Evolutionary conservation across 2,113 vertebrate species (phyloP).

Genomic region (Petaurus breviceps): DNA sequence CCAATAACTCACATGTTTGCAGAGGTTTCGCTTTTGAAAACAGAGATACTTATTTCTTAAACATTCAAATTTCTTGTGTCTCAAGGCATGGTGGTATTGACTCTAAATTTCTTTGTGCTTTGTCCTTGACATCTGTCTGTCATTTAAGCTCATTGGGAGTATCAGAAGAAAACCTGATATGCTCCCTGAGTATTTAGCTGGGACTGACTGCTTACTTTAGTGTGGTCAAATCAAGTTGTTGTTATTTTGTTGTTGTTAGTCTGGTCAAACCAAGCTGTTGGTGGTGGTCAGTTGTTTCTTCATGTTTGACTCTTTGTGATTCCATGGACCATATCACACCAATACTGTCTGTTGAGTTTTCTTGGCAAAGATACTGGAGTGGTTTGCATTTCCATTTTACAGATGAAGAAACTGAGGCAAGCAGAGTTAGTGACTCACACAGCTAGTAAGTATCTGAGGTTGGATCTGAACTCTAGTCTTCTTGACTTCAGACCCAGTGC

Average conservation of each 20-base stretch:
- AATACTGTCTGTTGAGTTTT: background rate
- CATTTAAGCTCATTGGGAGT: background rate
- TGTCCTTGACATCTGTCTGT: background rate
- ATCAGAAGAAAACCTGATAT: background rate
- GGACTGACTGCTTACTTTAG: background rate
- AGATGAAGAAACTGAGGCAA: background rate
- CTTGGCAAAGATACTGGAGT: background rate
- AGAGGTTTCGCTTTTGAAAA: background rate
- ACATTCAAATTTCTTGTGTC: background rate
- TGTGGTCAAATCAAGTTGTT: background rate
- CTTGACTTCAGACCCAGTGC: background rate
- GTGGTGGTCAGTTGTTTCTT: background rate
- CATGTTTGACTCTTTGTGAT: background rate
- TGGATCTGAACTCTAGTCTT: background rate
- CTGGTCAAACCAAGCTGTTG: background rate
- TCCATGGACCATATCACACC: no score
- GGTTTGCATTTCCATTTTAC: background rate
- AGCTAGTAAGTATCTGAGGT: background rate
- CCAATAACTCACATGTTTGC: background rate
- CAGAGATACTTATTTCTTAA: background rate
- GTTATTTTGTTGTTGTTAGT: background rate
- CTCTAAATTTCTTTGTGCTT: background rate
- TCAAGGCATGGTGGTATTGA: background rate
- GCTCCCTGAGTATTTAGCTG: background rate
- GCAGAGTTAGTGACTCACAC: background rate